These are phyloP conservation scores for Macrotrachela quadricornifera DNA, from an alignment of 1,140 invertebrate genomes.

Conservation along the genomic window DNA sequence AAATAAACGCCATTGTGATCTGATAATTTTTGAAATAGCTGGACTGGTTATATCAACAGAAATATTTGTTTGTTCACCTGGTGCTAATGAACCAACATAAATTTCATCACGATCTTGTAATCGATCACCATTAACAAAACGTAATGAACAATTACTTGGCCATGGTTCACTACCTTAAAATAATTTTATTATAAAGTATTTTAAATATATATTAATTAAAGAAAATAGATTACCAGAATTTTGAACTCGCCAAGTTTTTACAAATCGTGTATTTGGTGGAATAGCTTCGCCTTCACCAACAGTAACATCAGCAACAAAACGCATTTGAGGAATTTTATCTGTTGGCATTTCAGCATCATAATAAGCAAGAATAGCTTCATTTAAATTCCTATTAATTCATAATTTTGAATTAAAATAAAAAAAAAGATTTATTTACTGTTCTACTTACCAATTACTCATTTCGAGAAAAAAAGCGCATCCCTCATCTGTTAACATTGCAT, in stretches of 20 bases:
- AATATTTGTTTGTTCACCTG: too few relatives aligned
- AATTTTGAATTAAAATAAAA: too few relatives aligned
- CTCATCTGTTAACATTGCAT: not conserved
- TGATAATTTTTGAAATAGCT: too few relatives aligned
- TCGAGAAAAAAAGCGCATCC: conserved; percentile 6
- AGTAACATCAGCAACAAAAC: conserved; percentile 49
- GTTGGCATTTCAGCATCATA: conserved; percentile 55
- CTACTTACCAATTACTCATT: not conserved
- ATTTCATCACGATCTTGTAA: not conserved
- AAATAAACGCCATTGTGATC: too few relatives aligned
- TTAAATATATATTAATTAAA: not conserved
- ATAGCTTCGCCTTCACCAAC: conserved; percentile 51
- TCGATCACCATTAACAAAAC: conserved; percentile 8
- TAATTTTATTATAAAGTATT: not conserved
- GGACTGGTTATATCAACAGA: too few relatives aligned
- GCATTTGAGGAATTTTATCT: conserved; percentile 45
- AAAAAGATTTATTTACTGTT: too few relatives aligned
- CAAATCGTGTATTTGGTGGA: conserved; percentile 46
- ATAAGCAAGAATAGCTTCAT: conserved; percentile 79
- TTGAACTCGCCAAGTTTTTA: conserved; percentile 55
- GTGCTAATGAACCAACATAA: too few relatives aligned
- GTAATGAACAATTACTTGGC: not conserved
- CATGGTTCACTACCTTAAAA: not conserved
- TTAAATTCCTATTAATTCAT: conserved; percentile 44
- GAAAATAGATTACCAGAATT: conserved; percentile 41